phyloP scores from a whole-genome alignment of 2,888 invertebrate species.

The Cistogaster globosa region DNA sequence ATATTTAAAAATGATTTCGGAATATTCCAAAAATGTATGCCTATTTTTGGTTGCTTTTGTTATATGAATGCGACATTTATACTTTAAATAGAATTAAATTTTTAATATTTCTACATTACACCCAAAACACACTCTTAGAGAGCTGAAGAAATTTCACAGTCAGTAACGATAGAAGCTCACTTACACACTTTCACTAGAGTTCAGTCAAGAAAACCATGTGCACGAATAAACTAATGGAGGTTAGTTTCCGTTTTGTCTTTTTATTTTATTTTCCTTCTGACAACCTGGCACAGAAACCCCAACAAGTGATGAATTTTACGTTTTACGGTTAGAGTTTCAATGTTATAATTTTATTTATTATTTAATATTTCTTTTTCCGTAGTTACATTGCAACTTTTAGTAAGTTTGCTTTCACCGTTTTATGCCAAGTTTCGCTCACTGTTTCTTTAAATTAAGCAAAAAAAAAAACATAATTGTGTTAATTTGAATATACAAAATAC shows the following conservation, averaged over 20 bases:
- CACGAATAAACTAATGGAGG: conserved; percentile 46
- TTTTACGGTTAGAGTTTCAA: not conserved
- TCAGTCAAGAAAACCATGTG: conserved; percentile 25
- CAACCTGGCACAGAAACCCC: conserved; percentile 13
- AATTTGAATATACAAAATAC: too few species aligned
- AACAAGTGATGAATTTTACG: not conserved
- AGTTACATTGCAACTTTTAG: not conserved
- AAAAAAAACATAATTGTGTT: too few species aligned
- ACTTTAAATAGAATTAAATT: too few species aligned
- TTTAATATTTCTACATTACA: too few species aligned
- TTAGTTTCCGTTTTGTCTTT: conserved; percentile 58
- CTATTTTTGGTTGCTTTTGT: too few species aligned
- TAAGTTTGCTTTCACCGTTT: not conserved
- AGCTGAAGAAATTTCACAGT: not conserved
- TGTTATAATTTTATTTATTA: not conserved
- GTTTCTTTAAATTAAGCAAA: too few species aligned
- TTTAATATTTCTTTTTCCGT: conserved; percentile 1
- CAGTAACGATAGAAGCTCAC: not conserved
- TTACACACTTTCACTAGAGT: not conserved
- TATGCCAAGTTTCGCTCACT: too few species aligned
- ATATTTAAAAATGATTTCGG: too few species aligned
- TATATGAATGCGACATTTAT: too few species aligned
- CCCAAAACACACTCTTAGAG: not conserved
- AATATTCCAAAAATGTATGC: too few species aligned
- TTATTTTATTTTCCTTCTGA: conserved; percentile 15